Percentiles rank a stretch among this genome's conserved stretches.
Conservation (phyloP, 1,140 invertebrate genomes). For the Brachionus angularis region DNA sequence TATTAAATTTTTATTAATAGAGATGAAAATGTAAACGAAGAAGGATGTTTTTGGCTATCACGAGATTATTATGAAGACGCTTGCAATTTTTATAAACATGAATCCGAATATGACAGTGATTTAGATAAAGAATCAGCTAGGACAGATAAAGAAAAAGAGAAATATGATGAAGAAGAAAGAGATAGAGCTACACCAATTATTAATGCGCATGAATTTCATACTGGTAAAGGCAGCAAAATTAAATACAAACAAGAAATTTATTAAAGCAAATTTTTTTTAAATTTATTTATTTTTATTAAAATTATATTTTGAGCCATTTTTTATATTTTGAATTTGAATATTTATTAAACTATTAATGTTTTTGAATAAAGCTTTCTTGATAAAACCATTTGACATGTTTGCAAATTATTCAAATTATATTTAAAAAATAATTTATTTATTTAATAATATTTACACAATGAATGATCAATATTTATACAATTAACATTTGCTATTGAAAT, state of each 20-base stretch:
- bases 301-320: too few species aligned
- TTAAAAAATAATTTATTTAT: too few species aligned
- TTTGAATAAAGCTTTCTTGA: too few species aligned
- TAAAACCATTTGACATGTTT: too few species aligned
- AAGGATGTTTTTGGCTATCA: constrained; percentile 48
- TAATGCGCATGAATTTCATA: constrained; percentile 27
- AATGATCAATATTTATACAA: too few species aligned
- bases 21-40: background rate
- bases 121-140: background rate
- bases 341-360: too few species aligned
- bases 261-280: too few species aligned
- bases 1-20: background rate
- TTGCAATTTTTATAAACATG: constrained; percentile 42
- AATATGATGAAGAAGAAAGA: background rate
- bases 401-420: too few species aligned
- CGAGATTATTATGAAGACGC: constrained; percentile 48
- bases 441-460: too few species aligned
- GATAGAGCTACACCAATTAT: constrained; percentile 15
- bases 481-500: too few species aligned
- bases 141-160: background rate
- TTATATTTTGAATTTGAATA: too few species aligned
- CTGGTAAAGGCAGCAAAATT: background rate
- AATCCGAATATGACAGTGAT: background rate
- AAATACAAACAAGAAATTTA: background rate
- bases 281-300: too few species aligned